Evolutionary conservation across 2,888 invertebrate genomes (phyloP).

Genomic region (Caenorhabditis sp.): DNA sequence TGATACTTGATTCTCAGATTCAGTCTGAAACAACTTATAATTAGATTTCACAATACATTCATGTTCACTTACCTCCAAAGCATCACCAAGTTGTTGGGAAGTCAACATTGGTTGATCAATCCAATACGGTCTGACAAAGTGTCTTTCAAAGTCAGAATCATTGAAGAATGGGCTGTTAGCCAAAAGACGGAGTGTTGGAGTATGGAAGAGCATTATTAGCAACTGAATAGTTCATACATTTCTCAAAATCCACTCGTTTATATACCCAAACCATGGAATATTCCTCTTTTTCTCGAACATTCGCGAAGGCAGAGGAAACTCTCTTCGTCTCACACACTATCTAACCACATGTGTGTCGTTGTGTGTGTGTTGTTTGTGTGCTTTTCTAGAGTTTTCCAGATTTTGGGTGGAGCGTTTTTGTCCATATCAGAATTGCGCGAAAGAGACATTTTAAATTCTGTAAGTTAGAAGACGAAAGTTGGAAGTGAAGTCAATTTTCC

Average conservation of each 20-base stretch:
- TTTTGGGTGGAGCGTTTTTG: no score
- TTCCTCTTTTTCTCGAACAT: no score
- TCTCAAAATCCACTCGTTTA: neutral
- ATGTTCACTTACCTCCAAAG: constrained; percentile 47
- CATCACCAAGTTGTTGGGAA: constrained; percentile 57
- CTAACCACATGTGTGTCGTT: no score
- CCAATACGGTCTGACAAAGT: constrained; percentile 57
- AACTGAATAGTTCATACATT: neutral
- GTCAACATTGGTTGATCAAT: constrained; percentile 55
- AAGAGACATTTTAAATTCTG: no score
- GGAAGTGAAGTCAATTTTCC: no score
- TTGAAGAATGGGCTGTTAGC: constrained; percentile 46
- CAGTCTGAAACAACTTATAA: constrained; percentile 23
- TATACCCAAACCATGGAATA: neutral
- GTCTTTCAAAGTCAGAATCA: constrained; percentile 60
- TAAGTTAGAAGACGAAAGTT: no score
- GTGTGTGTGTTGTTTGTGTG: no score
- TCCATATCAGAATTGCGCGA: no score
- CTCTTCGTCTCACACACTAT: no score
- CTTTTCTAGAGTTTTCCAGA: no score
- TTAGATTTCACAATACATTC: neutral
- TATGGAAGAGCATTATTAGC: neutral
- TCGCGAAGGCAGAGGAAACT: no score
- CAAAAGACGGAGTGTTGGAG: neutral
- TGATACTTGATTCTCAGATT: constrained; percentile 51